Evolutionary conservation across 2,113 vertebrate genomes (phyloP), one percentile per base, ranked within the genome.

Genomic region (Ictalurus furcatus): DNA sequence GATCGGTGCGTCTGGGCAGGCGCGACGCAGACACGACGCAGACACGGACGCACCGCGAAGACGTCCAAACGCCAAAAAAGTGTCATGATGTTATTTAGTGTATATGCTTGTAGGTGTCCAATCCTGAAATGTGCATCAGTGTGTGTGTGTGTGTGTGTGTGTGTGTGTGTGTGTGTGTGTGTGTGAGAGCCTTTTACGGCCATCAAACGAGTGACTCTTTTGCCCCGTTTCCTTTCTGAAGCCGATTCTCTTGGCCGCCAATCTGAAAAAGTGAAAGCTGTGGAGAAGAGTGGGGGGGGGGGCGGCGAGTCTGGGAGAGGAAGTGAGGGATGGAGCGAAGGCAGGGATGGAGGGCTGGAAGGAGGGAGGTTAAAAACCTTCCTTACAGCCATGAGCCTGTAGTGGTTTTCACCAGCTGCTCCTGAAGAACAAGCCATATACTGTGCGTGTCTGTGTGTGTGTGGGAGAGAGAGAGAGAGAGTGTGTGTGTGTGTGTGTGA

Each of bases 381-480:
- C 91, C 92, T 90, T 90, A 92, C 88, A 92, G 93, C 92, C 90
- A 90, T 93, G 90, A 92, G 92, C 93, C 92, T 93, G 91, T 93
- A 92, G 92, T 93, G 91, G 85, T 93, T 94, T 94, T 91, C 93
- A 94, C 92, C 95, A 95, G 94, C 95, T 96, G 94, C 93, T 92
- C 85, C 92, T 88, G 73, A 40, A 94, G 93, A 92, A 96, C 94
- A 95, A 93, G 91, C 92, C 93, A 79, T 89, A 91, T 93, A 92
- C 93, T 95, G 94, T 95, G 93, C 85, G 76, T 48, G 87, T 25
- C 16, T 25, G 61, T 74, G 71, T 59, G 71, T 59, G 56, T 17
- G 71, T 67, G n/a, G n/a, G n/a, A n/a, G n/a, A n/a, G n/a, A n/a
- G n/a, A n/a, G n/a, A n/a, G n/a, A n/a, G n/a, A n/a, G n/a, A n/a